Conservation (phyloP, 2,888 invertebrate genomes). For the Luperina nickerlii region DNA sequence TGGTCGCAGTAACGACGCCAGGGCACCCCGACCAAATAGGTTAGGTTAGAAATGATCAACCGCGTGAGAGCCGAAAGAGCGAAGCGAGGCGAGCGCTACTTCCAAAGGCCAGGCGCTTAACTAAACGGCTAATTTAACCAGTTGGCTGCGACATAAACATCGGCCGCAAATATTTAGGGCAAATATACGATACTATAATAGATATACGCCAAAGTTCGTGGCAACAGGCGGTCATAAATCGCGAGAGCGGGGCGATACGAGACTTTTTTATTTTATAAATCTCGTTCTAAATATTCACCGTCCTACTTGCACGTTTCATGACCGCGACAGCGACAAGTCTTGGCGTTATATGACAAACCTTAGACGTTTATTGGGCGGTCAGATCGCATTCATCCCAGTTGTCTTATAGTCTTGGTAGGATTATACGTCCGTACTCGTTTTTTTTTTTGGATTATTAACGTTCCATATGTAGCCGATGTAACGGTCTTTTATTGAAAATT, state of each 20-base stretch:
- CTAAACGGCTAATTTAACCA: too few species aligned
- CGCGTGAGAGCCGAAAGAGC: too few species aligned
- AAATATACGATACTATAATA: not conserved
- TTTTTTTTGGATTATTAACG: not conserved
- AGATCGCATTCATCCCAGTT: not conserved
- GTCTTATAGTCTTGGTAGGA: not conserved
- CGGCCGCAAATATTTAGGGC: not conserved
- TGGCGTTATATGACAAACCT: not conserved
- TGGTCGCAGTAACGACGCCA: too few species aligned
- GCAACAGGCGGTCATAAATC: too few species aligned
- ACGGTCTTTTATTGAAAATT: not conserved
- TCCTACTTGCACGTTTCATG: not conserved
- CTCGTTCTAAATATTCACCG: not conserved
- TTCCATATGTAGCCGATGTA: conserved; percentile 1
- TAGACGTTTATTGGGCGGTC: not conserved
- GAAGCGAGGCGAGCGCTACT: too few species aligned
- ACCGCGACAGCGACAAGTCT: too few species aligned
- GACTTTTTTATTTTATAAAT: not conserved
- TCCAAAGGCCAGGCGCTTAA: too few species aligned
- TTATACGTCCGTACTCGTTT: conserved; percentile 2
- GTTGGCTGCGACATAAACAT: not conserved
- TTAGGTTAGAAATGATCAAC: too few species aligned
- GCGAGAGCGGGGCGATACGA: not conserved
- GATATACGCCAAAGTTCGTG: not conserved
- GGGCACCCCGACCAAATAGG: too few species aligned